Base-by-base conservation (phyloP, 2,888 invertebrate genomes). In the Xiphydria camelus region DNA sequence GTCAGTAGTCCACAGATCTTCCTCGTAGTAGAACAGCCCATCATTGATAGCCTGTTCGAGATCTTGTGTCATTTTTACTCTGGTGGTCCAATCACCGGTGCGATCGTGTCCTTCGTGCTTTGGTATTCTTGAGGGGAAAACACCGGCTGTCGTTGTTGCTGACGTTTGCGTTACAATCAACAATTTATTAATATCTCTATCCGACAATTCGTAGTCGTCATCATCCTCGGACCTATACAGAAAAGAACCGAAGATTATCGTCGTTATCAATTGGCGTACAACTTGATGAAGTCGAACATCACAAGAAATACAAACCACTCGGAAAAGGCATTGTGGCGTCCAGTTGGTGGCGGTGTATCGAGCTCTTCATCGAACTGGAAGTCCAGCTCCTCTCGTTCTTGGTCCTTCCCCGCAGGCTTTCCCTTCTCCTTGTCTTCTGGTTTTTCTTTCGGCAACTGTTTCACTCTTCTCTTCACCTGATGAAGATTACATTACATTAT, bases 331-430 rank as follows among this genome's bases (percentile, higher is more conserved):
- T 93, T 93, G 37, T 86, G 85, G 49, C 91, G 79, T 12, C 91
- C 91, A 45, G 86, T 85, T 2, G 89, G 89, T 55, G 89, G 79
- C 10, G 76, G 82, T 54, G 78, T 78, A 47, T 93, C 92, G 52
- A 96, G 78, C 76, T 98, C 98, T 79, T 97, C 97, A 71, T 98
- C 97, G 72, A 98, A 93, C 78, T 94, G 92, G 79, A 98, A 98
- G 76, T 95, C 94, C 55, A 96, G 78, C 73, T 95, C 95, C 77
- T 95, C 94, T 54, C 85, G 82, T 54, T 79, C 78, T 45, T 75
- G 64, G 32, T 56, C 64, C 23, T 68, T 70, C 17, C 49, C 47
- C n/a, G n/a, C n/a, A 44, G 49, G 57, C 21, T 62, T 64, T 7
- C 40, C 41, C 32, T 59, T 66, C 10, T 59, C 61, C 41, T 57